Conservation (phyloP, 2,113 vertebrate species). For the Neodon shergylaensis region DNA sequence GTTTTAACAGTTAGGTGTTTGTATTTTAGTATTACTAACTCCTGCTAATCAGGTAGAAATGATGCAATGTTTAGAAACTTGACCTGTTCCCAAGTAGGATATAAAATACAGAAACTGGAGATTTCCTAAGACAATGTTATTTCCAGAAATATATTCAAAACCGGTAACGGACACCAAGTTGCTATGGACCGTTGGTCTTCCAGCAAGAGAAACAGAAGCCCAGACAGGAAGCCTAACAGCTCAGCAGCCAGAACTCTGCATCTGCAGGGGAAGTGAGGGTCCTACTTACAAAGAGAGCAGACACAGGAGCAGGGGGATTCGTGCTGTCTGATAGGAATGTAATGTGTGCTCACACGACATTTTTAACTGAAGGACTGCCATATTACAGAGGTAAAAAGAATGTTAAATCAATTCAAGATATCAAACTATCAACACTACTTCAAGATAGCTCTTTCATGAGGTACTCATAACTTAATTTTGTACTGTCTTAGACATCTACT, state of each 20-base stretch:
- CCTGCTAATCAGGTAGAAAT: slow-evolving; percentile 30
- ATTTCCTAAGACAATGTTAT: slow-evolving; percentile 22
- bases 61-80: not conserved
- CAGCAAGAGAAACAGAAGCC: not conserved
- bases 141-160: slow-evolving; percentile 50
- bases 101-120: slow-evolving; percentile 3
- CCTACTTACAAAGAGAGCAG: not conserved
- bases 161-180: slow-evolving; percentile 29
- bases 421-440: not conserved
- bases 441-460: slow-evolving; percentile 14
- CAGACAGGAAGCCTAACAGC: not conserved
- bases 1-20: slow-evolving; percentile 29
- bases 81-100: slow-evolving; percentile 14
- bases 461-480: not conserved
- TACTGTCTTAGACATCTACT: not conserved
- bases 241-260: not conserved
- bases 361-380: not conserved
- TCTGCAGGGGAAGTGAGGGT: slow-evolving; percentile 3
- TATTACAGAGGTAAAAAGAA: slow-evolving; percentile 18
- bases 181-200: not conserved
- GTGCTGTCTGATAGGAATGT: not conserved
- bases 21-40: slow-evolving; percentile 37
- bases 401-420: not conserved
- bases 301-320: not conserved
- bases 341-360: not conserved